Evolutionary conservation across 2,797 vertebrate species (phyloP).

Genomic region (Gouania willdenowi): DNA sequence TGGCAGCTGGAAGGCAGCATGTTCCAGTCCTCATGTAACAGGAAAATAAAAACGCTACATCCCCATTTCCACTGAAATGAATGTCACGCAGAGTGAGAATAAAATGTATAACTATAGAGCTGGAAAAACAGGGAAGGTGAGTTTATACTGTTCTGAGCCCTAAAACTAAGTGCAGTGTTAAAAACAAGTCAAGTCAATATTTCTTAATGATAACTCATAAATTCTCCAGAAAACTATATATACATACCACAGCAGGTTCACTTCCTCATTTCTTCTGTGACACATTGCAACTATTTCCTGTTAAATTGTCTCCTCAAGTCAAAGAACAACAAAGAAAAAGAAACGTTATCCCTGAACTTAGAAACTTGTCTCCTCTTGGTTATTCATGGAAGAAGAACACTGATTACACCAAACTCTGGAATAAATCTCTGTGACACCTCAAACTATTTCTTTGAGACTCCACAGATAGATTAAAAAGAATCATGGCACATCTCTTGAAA

Average conservation of each 20-base stretch:
- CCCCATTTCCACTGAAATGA: conserved; percentile 64
- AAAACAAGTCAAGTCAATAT: no score
- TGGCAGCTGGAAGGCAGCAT: conserved; percentile 72
- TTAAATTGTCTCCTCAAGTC: conserved; percentile 71
- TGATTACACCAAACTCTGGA: no score
- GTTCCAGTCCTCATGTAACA: conserved; percentile 73
- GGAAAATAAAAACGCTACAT: conserved; percentile 75
- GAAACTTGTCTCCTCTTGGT: no score
- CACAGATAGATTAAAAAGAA: background rate
- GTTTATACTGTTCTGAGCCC: no score
- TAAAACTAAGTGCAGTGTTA: no score
- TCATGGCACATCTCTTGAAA: background rate
- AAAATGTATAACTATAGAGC: no score
- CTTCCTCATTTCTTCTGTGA: conserved; percentile 89
- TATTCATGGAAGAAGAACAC: no score
- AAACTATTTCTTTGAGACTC: conserved; percentile 2
- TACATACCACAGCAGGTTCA: conserved; percentile 84
- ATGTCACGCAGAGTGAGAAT: no score
- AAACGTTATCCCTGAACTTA: background rate
- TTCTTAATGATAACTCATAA: no score
- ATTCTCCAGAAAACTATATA: conserved; percentile 89
- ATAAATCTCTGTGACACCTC: background rate
- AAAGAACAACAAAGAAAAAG: conserved; percentile 11
- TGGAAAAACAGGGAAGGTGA: conserved; percentile 22
- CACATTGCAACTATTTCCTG: conserved; percentile 92